Evolutionary conservation across 2,888 invertebrate species (phyloP), one percentile per base, ranked within the genome.

Genomic region (Acheta domesticus): DNA sequence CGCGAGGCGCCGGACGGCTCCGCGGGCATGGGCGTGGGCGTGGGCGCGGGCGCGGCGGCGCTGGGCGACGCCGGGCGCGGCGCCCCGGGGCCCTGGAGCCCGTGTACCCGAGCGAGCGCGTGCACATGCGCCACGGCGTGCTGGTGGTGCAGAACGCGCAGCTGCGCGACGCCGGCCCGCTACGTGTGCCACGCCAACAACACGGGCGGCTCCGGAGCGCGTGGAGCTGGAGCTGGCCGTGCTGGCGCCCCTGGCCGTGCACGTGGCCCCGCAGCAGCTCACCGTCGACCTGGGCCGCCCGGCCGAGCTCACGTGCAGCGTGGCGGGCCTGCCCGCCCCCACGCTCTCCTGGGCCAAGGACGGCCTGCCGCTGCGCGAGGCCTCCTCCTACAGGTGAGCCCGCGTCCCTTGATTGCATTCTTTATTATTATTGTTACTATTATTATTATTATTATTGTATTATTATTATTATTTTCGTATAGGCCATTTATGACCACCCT

Each of bases 231-330:
- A 86, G 82, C 86, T 87, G 81, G 85, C 86, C 79, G 85, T 87
- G 83, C 85, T 86, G 83, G 86, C 85, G 83, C 85, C 85, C 81
- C 84, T 87, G 80, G 85, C 86, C 79, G 86, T 86, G 36, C 85
- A 80, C 79, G 36, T 80, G 21, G 48, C 75, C 19, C 88, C 88
- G 1, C 84, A 85, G n/a, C 89, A 90, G 86, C 80, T 85, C 80
- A 86, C 86, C 3, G 86, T 88, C 8, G 87, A 88, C 83, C 85
- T 87, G 12, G 87, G 87, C 11, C 84, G 86, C 73, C 83, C 85
- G 48, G 87, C 87, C 8, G 84, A 84, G 73, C 86, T 88, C 79
- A 86, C 85, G 82, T 88, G 88, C 83, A 83, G 85, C 73, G 85
- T 83, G 21, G 36, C 80, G 78, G 76, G 81, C 80, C 48, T 81